Conservation (phyloP, 1,140 invertebrate genomes). For the Procambarus virginalis region DNA sequence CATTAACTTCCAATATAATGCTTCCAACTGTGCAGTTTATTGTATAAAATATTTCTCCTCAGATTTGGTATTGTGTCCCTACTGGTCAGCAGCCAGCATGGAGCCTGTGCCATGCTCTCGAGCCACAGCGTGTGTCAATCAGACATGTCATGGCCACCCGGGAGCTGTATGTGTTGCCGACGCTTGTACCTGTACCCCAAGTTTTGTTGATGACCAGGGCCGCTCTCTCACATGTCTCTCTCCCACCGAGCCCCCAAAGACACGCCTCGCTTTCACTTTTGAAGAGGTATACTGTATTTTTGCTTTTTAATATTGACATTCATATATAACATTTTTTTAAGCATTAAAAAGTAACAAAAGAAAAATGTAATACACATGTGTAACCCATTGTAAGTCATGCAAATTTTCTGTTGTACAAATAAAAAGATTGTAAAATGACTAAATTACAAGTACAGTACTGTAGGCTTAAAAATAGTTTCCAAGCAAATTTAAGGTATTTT, state of each 20-base stretch:
- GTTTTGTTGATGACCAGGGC: slow-evolving; percentile 72
- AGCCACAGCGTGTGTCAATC: slow-evolving; percentile 72
- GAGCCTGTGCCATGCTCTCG: slow-evolving; percentile 73
- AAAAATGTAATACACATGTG: no score
- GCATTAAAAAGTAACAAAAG: no score
- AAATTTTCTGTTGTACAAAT: no score
- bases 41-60: slow-evolving; percentile 5
- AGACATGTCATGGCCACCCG: slow-evolving; percentile 72
- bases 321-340: background rate
- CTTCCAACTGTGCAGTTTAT: no score
- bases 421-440: no score
- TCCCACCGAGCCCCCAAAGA: slow-evolving; percentile 66
- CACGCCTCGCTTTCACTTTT: slow-evolving; percentile 65
- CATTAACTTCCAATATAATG: no score
- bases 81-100: slow-evolving; percentile 70
- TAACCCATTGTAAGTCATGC: no score
- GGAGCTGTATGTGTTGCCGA: slow-evolving; percentile 74
- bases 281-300: slow-evolving; percentile 50
- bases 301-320: background rate
- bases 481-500: background rate
- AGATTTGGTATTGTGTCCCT: slow-evolving; percentile 74
- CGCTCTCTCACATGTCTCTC: slow-evolving; percentile 57
- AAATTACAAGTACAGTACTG: no score
- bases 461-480: no score
- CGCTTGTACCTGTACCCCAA: slow-evolving; percentile 74